Evolutionary conservation across 2,113 vertebrate species (phyloP), one percentile per base, ranked within the genome.

Genomic region (Balaenoptera acutorostrata): DNA sequence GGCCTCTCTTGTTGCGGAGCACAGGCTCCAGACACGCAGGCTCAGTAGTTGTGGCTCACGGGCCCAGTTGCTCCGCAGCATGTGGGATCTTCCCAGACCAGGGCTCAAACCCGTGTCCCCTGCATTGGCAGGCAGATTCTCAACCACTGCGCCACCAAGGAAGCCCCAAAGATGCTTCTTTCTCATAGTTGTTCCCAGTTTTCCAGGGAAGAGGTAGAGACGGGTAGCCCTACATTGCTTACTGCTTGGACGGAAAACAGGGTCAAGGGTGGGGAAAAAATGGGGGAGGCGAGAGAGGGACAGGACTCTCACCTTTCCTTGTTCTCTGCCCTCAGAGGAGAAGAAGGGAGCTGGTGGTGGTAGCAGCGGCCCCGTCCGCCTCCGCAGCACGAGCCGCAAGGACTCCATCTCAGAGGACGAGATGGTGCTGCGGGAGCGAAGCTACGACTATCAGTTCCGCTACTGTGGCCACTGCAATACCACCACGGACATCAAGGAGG

Each of bases 401-500:
- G 99, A 99, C 96, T 99, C 99, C 71, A 99, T 99, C 95, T 99
- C 99, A 0, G 99, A 99, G 90, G 99, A 99, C 0, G 99, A 99
- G 98, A 97, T 99, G 97, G 99, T 99, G 97, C 98, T 99, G 96
- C 98, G 99, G 97, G 99, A 99, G 94, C 99, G 99, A 94, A 99
- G 99, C 98, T 99, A 99, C 0, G 99, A 99, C 98, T 99, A 99
- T 97, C 99, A 99, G 88, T 99, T 99, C 98, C 99, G 99, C 92
- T 99, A 99, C 97, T 99, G 99, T 14, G 99, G 99, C 83, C 99
- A 99, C 98, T 99, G 99, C 97, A 99, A 99, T 98, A 99, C 99
- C 97, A 99, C 99, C 39, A 99, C 99, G 0, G 99, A 99, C 80
- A 99, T 99, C 98, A 99, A 99, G 93, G 99, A 99, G 98, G 99